These are phyloP conservation scores for Oedothorax gibbosus DNA, from an alignment of 1,140 invertebrate species.

Conservation along the genomic window DNA sequence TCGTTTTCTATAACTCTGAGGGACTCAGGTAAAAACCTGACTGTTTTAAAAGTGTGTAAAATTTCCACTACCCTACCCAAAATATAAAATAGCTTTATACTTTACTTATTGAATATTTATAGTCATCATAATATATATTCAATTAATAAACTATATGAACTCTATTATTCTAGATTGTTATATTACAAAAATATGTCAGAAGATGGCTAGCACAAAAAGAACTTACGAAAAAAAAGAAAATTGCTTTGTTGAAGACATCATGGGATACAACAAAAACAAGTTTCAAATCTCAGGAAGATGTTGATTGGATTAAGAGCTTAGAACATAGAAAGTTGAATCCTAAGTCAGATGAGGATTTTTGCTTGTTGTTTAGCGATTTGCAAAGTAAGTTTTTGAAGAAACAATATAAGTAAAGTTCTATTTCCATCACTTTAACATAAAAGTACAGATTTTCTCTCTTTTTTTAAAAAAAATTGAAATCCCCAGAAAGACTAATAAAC, in stretches of 20 bases:
- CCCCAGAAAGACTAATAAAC: no score
- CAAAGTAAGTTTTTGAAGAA: constrained; percentile 20
- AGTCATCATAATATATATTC: neutral
- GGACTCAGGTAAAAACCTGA: no score
- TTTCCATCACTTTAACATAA: no score
- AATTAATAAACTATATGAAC: neutral
- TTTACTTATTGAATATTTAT: no score
- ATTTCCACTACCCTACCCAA: neutral
- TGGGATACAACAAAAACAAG: constrained; percentile 34
- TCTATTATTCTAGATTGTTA: constrained; percentile 26
- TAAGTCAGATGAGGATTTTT: constrained; percentile 24
- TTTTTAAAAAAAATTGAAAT: no score
- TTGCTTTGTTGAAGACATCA: neutral
- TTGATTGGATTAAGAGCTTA: constrained; percentile 17
- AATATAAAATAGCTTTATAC: no score
- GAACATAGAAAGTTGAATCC: constrained; percentile 20
- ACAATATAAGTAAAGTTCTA: no score
- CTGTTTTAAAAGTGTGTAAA: neutral
- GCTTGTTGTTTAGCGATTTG: constrained; percentile 41
- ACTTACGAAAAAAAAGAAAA: constrained; percentile 22
- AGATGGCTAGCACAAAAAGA: constrained; percentile 33
- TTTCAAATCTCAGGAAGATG: neutral
- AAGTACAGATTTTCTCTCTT: no score
- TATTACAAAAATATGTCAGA: constrained; percentile 36
- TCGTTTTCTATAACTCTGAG: no score